Evolutionary conservation across 2,113 vertebrate genomes (phyloP).

Genomic region (Tonatia bakeri): DNA sequence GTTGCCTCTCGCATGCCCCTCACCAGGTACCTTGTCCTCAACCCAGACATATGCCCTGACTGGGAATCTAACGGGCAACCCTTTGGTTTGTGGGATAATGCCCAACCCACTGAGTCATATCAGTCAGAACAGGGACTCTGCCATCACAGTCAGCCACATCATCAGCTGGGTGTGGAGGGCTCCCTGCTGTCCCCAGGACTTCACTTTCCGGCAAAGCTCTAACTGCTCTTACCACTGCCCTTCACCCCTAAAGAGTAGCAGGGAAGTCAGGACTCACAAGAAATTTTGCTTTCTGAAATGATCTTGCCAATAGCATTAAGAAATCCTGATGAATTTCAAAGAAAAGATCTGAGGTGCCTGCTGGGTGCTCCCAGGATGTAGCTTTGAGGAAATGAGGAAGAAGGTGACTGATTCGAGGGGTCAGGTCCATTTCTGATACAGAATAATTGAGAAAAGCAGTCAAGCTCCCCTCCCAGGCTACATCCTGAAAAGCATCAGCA

Average conservation of each 20-base stretch:
- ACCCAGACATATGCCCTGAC: too few relatives aligned
- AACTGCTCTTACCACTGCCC: not conserved
- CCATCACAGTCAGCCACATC: not conserved
- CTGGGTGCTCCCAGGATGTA: not conserved
- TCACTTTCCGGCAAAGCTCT: not conserved
- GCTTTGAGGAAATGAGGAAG: not conserved
- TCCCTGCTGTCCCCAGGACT: too few relatives aligned
- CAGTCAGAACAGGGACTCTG: not conserved
- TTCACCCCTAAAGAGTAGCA: too few relatives aligned
- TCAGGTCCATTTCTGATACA: not conserved
- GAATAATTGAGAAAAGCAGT: not conserved
- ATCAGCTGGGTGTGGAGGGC: accelerated
- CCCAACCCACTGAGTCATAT: too few relatives aligned
- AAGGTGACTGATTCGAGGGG: not conserved
- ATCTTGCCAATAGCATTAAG: not conserved
- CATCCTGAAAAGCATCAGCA: slow-evolving; percentile 91
- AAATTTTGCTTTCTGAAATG: not conserved
- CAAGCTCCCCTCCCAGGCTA: slow-evolving; percentile 68
- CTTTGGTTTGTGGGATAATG: too few relatives aligned
- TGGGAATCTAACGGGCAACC: too few relatives aligned
- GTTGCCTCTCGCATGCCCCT: too few relatives aligned
- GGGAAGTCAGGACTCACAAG: not conserved
- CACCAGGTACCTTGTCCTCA: too few relatives aligned
- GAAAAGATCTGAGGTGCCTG: not conserved
- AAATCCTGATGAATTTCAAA: not conserved